These are phyloP conservation scores for Caenorhabditis sinica DNA, from an alignment of 2,888 invertebrate genomes.

Conservation along the genomic window DNA sequence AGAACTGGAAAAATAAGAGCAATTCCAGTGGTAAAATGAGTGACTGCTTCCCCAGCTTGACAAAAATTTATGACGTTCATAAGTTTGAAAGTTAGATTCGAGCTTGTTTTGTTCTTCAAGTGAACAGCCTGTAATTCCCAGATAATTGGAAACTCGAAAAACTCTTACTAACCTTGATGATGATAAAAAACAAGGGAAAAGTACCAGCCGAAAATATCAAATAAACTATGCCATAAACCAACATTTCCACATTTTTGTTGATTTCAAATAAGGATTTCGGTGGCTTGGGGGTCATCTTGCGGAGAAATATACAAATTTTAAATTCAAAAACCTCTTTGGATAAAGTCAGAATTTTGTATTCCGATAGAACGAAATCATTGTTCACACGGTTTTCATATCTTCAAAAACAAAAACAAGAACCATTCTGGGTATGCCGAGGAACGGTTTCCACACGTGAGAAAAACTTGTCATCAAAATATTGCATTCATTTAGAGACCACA, in stretches of 20 bases:
- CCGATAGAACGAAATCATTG: too few relatives aligned
- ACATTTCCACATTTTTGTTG: neutral
- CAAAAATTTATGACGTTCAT: constrained; percentile 41
- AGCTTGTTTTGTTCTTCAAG: constrained; percentile 20
- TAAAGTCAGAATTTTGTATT: neutral
- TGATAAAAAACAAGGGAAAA: constrained; percentile 9
- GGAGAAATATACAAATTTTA: too few relatives aligned
- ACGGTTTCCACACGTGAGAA: neutral
- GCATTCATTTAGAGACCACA: too few relatives aligned
- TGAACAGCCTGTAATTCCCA: constrained; percentile 14
- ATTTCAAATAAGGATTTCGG: neutral
- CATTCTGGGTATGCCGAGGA: too few relatives aligned
- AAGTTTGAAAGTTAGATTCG: constrained; percentile 36
- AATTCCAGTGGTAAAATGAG: constrained; percentile 12
- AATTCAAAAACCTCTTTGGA: neutral
- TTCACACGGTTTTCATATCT: too few relatives aligned
- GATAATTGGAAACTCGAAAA: neutral
- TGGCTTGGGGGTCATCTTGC: neutral
- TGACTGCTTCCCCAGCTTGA: constrained; percentile 14
- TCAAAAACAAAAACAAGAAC: too few relatives aligned
- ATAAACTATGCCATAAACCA: neutral
- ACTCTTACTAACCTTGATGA: neutral
- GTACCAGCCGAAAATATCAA: neutral
- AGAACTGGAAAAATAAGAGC: constrained; percentile 19
- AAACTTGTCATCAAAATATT: neutral